These are phyloP conservation scores for Bradynema listronoti DNA, from an alignment of 1,140 invertebrate genomes.

Conservation along the genomic window DNA sequence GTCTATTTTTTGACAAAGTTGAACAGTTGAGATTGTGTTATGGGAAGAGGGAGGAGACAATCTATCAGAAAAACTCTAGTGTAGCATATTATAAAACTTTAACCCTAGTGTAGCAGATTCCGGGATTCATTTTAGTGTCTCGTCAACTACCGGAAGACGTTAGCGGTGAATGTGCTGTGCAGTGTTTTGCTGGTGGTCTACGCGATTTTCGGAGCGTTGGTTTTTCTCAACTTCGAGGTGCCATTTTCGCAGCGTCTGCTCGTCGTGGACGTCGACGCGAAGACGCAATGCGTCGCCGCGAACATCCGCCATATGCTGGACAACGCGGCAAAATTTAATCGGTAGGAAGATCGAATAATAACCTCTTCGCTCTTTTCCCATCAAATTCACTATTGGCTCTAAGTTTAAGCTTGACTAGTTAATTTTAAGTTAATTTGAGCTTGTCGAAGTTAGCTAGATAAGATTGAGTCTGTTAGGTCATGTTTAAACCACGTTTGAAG, in stretches of 20 bases:
- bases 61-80: too few species aligned
- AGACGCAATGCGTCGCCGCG: constrained; percentile 32
- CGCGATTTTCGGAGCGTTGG: constrained; percentile 42
- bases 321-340: too few species aligned
- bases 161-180: constrained; percentile 43
- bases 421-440: neutral
- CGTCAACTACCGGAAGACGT: constrained; percentile 37
- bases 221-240: constrained; percentile 49
- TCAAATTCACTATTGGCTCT: neutral
- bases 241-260: constrained; percentile 23
- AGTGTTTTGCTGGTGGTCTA: constrained; percentile 44
- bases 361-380: neutral
- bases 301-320: neutral
- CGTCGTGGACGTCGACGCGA: constrained; percentile 29
- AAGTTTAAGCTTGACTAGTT: neutral
- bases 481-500: too few species aligned
- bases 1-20: too few species aligned
- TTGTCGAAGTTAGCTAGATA: too few species aligned
- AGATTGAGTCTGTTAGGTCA: too few species aligned
- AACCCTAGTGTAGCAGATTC: too few species aligned
- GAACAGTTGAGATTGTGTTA: too few species aligned
- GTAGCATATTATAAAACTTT: too few species aligned
- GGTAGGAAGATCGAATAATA: neutral
- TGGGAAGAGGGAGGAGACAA: too few species aligned
- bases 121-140: constrained; percentile 48